phyloP scores from a whole-genome alignment of 2,113 vertebrate genomes.

The Myotis yumanensis region DNA sequence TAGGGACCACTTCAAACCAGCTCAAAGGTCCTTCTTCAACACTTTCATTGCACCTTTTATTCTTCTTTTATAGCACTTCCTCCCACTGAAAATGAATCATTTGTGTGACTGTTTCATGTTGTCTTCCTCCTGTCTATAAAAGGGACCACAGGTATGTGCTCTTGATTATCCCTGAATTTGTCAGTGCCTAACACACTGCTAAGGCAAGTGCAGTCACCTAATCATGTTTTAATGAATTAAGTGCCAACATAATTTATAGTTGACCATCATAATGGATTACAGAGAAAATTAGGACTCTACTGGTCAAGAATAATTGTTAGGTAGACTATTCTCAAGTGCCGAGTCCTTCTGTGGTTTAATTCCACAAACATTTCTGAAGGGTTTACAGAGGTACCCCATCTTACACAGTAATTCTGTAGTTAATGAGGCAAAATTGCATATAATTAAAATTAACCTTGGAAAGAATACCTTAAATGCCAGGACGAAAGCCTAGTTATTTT shows the following conservation, averaged over 20 bases:
- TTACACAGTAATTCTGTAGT: background rate
- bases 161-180: background rate
- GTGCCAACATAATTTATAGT: background rate
- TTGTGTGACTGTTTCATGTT: too few relatives aligned
- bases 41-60: background rate
- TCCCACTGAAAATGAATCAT: background rate
- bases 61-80: background rate
- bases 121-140: background rate
- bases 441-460: background rate
- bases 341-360: background rate
- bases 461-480: background rate
- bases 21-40: background rate
- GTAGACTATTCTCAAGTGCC: background rate
- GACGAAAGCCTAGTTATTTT: background rate
- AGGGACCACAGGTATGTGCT: background rate
- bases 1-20: background rate
- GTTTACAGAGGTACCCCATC: background rate
- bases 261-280: background rate
- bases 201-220: background rate
- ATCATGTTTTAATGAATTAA: background rate
- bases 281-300: background rate
- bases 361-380: conserved; percentile 32
- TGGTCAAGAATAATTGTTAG: background rate
- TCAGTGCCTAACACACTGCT: background rate
- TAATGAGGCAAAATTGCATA: background rate